Conservation (phyloP, 30 jellyfish, hydroid and myxozoan species). For the Aurelia sp. region DNA sequence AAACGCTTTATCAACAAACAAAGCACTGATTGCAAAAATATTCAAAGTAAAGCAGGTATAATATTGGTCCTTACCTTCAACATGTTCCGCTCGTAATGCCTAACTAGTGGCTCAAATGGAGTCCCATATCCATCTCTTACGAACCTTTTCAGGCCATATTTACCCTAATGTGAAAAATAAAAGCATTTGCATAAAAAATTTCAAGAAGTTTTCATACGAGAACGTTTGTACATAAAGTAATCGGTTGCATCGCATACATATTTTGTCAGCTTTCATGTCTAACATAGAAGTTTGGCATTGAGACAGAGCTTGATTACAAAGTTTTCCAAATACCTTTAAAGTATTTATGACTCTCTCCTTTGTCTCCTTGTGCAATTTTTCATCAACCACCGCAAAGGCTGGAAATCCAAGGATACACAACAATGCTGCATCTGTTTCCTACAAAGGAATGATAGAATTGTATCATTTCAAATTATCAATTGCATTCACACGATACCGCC, state of each 20-base stretch:
- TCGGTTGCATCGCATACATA: too few relatives aligned
- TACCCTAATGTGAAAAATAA: constrained; percentile 72
- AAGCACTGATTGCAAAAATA: too few relatives aligned
- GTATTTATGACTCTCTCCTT: constrained; percentile 69
- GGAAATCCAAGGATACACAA: constrained; percentile 92
- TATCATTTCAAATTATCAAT: neutral
- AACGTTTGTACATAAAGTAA: too few relatives aligned
- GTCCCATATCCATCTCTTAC: constrained; percentile 96
- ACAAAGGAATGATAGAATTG: neutral
- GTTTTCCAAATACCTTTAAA: constrained; percentile 42
- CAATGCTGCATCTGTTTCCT: constrained; percentile 97
- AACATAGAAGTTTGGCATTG: too few relatives aligned
- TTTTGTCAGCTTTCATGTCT: too few relatives aligned
- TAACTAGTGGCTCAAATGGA: constrained; percentile 60
- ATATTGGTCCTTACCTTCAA: constrained; percentile 70
- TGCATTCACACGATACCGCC: too few relatives aligned
- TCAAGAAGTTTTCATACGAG: too few relatives aligned
- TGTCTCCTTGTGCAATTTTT: constrained; percentile 65
- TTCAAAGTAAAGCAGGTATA: too few relatives aligned
- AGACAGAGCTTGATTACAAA: too few relatives aligned
- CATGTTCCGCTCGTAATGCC: constrained; percentile 73
- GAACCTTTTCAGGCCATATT: constrained; percentile 91
- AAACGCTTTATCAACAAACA: too few relatives aligned
- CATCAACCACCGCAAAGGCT: constrained; percentile 87
- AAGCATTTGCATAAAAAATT: neutral